Percentiles rank a stretch among this genome's conserved stretches.
Evolutionary conservation across 2,113 vertebrate species (phyloP).

Genomic region (Merops nubicus): DNA sequence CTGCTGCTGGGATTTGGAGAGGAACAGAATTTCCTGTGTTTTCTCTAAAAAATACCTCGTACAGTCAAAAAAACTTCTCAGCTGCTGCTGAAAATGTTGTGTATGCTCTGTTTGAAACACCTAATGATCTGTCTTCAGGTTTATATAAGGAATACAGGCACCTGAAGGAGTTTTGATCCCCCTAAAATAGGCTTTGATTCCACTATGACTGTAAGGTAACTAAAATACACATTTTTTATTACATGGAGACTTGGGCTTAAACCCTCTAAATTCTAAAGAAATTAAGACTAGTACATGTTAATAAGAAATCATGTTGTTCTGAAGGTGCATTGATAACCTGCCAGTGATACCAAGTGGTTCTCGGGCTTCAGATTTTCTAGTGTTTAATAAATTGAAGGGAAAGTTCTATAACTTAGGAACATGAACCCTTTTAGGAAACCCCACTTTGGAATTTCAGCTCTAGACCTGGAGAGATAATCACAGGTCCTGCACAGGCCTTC

Average conservation of each 20-base stretch:
- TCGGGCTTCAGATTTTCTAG: not conserved
- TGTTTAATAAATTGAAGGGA: not conserved
- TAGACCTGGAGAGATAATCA: not conserved
- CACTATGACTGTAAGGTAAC: not conserved
- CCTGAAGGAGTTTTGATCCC: not conserved
- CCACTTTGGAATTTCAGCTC: not conserved
- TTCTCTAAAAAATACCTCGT: not conserved
- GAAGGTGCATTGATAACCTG: not conserved
- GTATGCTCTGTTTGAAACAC: not conserved
- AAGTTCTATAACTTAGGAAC: not conserved
- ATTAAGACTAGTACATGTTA: not conserved
- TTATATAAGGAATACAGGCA: not conserved
- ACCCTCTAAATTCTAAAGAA: not conserved
- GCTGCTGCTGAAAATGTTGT: not conserved
- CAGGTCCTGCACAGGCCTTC: not conserved
- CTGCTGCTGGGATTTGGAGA: not conserved
- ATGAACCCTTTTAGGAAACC: not conserved
- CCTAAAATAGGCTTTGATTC: not conserved
- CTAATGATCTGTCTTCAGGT: not conserved
- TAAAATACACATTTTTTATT: not conserved
- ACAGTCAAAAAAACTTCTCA: not conserved
- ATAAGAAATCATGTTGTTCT: not conserved
- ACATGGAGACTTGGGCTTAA: not conserved
- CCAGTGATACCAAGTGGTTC: not conserved
- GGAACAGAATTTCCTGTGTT: not conserved